Percentiles rank a stretch among this genome's conserved stretches.
These are phyloP conservation scores for Bactericera cockerelli DNA, from an alignment of 1,140 invertebrate species.

Conservation along the genomic window DNA sequence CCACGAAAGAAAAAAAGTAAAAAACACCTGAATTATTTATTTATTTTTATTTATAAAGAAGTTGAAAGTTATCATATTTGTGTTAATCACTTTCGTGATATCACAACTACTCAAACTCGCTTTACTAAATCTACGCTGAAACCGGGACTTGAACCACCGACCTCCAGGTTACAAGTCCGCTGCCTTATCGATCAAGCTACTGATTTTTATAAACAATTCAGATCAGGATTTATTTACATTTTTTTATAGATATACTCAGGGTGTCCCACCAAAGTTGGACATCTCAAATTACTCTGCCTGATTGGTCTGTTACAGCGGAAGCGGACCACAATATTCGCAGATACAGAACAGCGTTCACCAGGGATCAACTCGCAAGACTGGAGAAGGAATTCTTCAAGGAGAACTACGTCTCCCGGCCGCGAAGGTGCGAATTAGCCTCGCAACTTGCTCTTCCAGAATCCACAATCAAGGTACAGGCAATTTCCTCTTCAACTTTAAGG, in stretches of 20 bases:
- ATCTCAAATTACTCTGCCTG: not conserved
- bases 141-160: too few relatives aligned
- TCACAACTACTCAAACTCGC: too few relatives aligned
- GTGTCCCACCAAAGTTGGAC: not conserved
- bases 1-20: too few relatives aligned
- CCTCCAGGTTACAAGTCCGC: too few relatives aligned
- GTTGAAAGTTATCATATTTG: too few relatives aligned
- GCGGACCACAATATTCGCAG: conserved; percentile 56
- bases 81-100: too few relatives aligned
- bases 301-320: not conserved
- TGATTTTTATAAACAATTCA: too few relatives aligned
- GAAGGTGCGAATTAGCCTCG: conserved; percentile 86
- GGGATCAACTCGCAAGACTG: conserved; percentile 83
- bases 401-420: conserved; percentile 91
- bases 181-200: too few relatives aligned
- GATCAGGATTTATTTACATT: not conserved
- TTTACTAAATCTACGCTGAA: too few relatives aligned
- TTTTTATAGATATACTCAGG: not conserved
- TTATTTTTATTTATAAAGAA: too few relatives aligned
- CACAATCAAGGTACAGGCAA: conserved; percentile 81
- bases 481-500: too few relatives aligned
- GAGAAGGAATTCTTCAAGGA: conserved; percentile 96
- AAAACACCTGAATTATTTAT: too few relatives aligned
- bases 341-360: conserved; percentile 93
- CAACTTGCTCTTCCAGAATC: conserved; percentile 87